phyloP scores from a whole-genome alignment of 2,888 invertebrate genomes.

The Epistrophe grossulariae region DNA sequence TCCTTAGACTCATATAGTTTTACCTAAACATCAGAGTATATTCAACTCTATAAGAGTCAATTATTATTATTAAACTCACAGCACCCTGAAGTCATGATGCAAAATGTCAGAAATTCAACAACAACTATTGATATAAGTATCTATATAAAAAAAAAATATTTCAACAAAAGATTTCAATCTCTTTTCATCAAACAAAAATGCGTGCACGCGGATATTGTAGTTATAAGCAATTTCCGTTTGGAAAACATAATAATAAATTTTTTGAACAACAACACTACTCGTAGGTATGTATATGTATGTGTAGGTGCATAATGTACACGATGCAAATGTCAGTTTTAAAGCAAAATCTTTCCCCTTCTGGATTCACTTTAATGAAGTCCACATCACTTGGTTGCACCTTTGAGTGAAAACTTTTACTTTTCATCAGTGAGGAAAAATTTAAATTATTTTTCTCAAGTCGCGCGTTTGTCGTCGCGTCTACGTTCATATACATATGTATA shows the following conservation, averaged over 20 bases:
- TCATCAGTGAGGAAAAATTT: constrained; percentile 11
- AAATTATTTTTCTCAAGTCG: constrained; percentile 13
- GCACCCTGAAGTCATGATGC: neutral
- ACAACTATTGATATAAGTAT: neutral
- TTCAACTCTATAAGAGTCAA: no score
- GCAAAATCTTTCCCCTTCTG: neutral
- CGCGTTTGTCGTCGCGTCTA: neutral
- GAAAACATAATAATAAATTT: constrained; percentile 46
- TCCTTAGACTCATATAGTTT: neutral
- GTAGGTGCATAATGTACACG: no score
- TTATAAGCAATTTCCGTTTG: constrained; percentile 72
- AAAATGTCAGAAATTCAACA: constrained; percentile 39
- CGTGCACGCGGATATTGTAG: constrained; percentile 65
- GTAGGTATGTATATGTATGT: neutral
- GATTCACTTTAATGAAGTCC: neutral
- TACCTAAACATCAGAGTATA: no score
- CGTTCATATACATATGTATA: neutral
- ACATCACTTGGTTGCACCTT: neutral
- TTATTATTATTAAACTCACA: constrained; percentile 22
- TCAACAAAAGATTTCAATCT: constrained; percentile 64
- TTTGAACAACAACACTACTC: constrained; percentile 24
- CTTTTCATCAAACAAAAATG: constrained; percentile 64
- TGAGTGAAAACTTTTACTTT: constrained; percentile 70
- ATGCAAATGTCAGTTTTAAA: constrained; percentile 52
- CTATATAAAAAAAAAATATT: constrained; percentile 24